A percentile compares a stretch with the other conserved stretches of the same genome.
phyloP scores from a whole-genome alignment of 1,140 invertebrate species.

The Saccostrea cuccullata region DNA sequence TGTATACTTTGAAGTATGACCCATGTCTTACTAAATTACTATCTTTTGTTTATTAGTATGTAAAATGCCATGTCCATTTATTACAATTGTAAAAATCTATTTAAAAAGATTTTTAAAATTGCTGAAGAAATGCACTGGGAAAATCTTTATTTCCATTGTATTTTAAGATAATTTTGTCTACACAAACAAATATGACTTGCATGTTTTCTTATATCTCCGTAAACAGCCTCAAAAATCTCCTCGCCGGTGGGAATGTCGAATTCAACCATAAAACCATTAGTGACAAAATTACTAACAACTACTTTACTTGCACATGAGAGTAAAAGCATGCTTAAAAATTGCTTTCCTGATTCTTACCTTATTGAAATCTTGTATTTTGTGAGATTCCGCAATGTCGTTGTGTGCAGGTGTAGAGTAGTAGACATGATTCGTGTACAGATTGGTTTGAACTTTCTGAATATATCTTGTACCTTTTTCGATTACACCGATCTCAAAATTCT shows the following conservation, averaged over 20 bases:
- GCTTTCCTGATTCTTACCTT: neutral
- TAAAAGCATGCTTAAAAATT: neutral
- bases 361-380: conserved; percentile 39
- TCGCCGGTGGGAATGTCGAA: neutral
- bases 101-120: too few relatives aligned
- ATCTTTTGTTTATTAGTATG: too few relatives aligned
- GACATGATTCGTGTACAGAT: conserved; percentile 9
- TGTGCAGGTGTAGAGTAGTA: conserved; percentile 20
- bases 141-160: too few relatives aligned
- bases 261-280: neutral
- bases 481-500: conserved; percentile 38
- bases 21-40: too few relatives aligned
- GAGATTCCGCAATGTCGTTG: conserved; percentile 22
- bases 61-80: too few relatives aligned
- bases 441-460: conserved; percentile 19
- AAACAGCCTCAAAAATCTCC: too few relatives aligned
- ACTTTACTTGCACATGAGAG: neutral
- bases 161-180: too few relatives aligned
- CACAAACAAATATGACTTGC: too few relatives aligned
- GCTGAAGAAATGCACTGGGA: too few relatives aligned
- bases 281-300: neutral
- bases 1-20: too few relatives aligned
- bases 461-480: neutral
- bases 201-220: too few relatives aligned
- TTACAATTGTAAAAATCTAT: too few relatives aligned